These are phyloP conservation scores for Phoenicopterus ruber DNA, from an alignment of 2,113 vertebrate genomes.

Conservation along the genomic window DNA sequence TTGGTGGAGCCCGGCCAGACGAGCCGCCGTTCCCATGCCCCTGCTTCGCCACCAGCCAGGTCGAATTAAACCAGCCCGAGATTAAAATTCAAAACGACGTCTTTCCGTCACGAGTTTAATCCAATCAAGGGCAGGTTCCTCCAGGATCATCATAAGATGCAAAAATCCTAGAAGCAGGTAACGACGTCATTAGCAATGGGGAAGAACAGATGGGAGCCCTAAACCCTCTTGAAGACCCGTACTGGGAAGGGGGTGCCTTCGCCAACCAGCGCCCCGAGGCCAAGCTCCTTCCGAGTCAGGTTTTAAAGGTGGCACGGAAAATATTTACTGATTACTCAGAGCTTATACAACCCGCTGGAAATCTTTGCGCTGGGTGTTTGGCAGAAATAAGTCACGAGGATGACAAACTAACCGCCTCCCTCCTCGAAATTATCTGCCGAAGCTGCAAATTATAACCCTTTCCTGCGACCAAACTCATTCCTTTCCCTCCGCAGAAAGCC, in stretches of 20 bases:
- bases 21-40: not conserved
- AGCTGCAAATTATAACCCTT: constrained; percentile 3
- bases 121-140: not conserved
- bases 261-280: not conserved
- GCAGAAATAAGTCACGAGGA: not conserved
- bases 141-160: not conserved
- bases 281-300: not conserved
- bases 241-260: not conserved
- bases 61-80: not conserved
- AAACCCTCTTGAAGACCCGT: not conserved
- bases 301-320: not conserved
- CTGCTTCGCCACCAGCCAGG: not conserved
- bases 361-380: not conserved
- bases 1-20: not conserved
- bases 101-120: not conserved
- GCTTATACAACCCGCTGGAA: not conserved
- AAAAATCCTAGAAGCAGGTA: not conserved
- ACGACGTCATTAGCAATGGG: not conserved
- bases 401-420: constrained; percentile 6
- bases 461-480: not conserved
- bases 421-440: not conserved
- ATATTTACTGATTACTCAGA: constrained; percentile 10
- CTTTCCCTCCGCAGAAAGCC: not conserved
- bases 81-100: not conserved
- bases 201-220: not conserved